Evolutionary conservation across 2,113 vertebrate species (phyloP).

Genomic region (Polyodon spathula): DNA sequence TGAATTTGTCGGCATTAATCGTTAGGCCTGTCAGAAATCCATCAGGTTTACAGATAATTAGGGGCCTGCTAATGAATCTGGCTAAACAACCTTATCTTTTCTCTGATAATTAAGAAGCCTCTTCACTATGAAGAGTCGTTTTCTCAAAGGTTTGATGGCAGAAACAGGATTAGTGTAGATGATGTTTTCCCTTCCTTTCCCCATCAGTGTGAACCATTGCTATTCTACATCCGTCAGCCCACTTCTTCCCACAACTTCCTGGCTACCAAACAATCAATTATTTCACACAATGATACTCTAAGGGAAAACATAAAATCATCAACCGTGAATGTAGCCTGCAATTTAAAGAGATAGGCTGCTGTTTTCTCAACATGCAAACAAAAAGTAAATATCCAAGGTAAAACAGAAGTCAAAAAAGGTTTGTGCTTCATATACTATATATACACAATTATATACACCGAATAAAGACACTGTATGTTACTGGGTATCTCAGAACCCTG

Average conservation of each 20-base stretch:
- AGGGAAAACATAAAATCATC: not conserved
- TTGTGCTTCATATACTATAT: too few species aligned
- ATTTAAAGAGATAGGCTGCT: too few species aligned
- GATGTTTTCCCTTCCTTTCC: conserved; percentile 63
- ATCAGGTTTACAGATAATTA: conserved; percentile 99
- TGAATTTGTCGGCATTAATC: conserved; percentile 99
- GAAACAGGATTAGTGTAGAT: conserved; percentile 69
- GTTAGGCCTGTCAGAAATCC: conserved; percentile 96
- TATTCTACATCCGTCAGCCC: conserved; percentile 64
- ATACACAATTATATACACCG: too few species aligned
- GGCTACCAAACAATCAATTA: conserved; percentile 76
- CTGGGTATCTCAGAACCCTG: too few species aligned
- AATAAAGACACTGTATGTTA: too few species aligned
- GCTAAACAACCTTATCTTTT: conserved; percentile 80
- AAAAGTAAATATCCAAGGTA: too few species aligned
- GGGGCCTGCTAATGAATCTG: conserved; percentile 92
- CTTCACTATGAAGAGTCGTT: conserved; percentile 72
- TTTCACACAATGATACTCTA: conserved; percentile 44
- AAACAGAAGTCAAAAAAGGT: too few species aligned
- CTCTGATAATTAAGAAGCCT: conserved; percentile 91
- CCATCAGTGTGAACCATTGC: conserved; percentile 66
- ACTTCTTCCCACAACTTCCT: conserved; percentile 57
- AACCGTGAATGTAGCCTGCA: not conserved
- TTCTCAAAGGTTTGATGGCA: conserved; percentile 52
- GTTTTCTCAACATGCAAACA: too few species aligned